These are phyloP conservation scores for Bradypodion pumilum DNA, from an alignment of 2,797 vertebrate genomes.

Conservation along the genomic window DNA sequence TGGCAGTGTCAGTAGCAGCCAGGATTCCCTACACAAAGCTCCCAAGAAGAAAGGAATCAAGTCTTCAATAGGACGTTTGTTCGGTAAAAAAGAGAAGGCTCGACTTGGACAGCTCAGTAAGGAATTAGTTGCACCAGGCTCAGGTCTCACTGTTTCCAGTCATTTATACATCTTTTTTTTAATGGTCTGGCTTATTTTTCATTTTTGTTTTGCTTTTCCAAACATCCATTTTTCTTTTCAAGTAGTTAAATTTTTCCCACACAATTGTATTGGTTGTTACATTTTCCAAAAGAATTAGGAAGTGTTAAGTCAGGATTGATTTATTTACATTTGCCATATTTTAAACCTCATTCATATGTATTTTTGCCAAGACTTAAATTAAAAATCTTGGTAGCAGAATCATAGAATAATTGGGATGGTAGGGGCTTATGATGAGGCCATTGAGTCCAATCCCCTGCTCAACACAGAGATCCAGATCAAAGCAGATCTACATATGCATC, in stretches of 20 bases:
- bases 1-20: conserved; percentile 93
- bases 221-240: conserved; percentile 16
- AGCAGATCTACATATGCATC: no score
- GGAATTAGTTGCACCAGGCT: conserved; percentile 80
- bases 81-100: conserved; percentile 98
- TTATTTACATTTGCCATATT: background rate
- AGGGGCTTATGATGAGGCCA: no score
- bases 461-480: no score
- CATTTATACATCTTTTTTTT: conserved; percentile 26
- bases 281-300: background rate
- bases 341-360: background rate
- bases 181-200: conserved; percentile 35
- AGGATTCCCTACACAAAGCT: conserved; percentile 97
- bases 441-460: no score
- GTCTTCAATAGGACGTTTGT: conserved; percentile 97
- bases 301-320: conserved; percentile 8
- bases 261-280: background rate
- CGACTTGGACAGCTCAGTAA: conserved; percentile 91
- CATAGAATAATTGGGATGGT: no score
- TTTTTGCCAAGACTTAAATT: background rate
- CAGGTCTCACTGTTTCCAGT: conserved; percentile 59
- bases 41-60: conserved; percentile 99
- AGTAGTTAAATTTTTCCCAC: conserved; percentile 11
- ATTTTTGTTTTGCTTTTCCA: conserved; percentile 13
- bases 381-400: background rate